Evolutionary conservation across 2,113 vertebrate species (phyloP), one percentile per base, ranked within the genome.

Genomic region (Barbus barbus): DNA sequence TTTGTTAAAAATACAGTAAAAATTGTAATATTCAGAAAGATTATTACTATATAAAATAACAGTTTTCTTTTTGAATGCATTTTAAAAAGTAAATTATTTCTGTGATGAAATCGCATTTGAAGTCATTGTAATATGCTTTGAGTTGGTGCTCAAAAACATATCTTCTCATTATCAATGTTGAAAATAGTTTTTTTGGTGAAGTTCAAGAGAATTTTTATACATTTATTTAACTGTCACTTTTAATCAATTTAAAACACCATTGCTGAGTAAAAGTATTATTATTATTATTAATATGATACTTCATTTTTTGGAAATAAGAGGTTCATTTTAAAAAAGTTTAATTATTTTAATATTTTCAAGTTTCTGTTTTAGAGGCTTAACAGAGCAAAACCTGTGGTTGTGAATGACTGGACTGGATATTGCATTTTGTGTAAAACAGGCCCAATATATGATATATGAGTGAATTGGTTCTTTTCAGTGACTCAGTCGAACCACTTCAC

Each of bases 381-480:
- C 67, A 38, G 36, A 38, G 16, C 33, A 22, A 69, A 69, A 69
- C 18, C 18, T 60, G 4, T n/a, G 38, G 44, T 48, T 33, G 31
- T 38, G 9, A 69, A 71, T 38, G 31, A 5, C 65, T 22, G 33
- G 31, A 36, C 18, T 38, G 4, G 65, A 71, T 36, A 22, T 41
- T 38, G 20, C 20, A 38, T n/a, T 38, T 41, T 41, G 67, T n/a
- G 20, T 71, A 71, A 71, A 41, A 36, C 20, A 41, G 24, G 9
- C 20, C 67, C 36, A 71, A 24, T 41, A 71, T 71, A n/a, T n/a
- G 28, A 33, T 1, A 0, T 67, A 3, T 67, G 67, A 71, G 22
- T 71, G 36, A 71, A 41, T 71, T 36, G 31, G 31, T 67, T 71
- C 67, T 71, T 71, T 71, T 71, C 11, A 41, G 13, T 71, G 36